A percentile compares a stretch with the other conserved stretches of the same genome.
These are phyloP conservation scores for Rapana venosa DNA, from an alignment of 2,888 invertebrate genomes.

Conservation along the genomic window DNA sequence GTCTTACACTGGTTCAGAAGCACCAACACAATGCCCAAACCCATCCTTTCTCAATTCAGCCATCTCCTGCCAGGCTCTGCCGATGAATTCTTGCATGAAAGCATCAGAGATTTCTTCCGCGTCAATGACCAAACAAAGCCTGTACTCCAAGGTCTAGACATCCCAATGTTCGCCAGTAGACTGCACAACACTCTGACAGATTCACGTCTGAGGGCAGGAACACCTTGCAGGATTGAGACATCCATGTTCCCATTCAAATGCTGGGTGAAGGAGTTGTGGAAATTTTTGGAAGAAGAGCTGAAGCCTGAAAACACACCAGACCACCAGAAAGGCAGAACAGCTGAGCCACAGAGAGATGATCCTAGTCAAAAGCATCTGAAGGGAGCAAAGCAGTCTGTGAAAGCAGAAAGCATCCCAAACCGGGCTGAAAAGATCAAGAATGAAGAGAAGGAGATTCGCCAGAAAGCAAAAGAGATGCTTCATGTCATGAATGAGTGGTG, in stretches of 20 bases:
- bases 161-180: conserved; percentile 10
- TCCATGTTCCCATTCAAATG: background rate
- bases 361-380: too few relatives aligned
- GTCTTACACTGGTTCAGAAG: conserved; percentile 52
- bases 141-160: conserved; percentile 18
- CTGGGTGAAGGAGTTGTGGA: conserved; percentile 18
- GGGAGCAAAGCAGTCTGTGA: too few relatives aligned
- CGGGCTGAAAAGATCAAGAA: background rate
- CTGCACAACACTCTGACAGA: conserved; percentile 16
- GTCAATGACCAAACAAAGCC: background rate
- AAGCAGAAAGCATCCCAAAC: too few relatives aligned
- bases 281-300: conserved; percentile 12
- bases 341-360: background rate
- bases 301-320: background rate
- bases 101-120: background rate
- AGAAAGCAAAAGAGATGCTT: background rate
- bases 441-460: background rate
- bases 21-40: conserved; percentile 19
- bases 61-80: conserved; percentile 41
- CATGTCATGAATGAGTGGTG: conserved; percentile 22
- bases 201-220: background rate
- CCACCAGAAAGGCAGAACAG: background rate
- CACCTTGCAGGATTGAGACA: background rate
- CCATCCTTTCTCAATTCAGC: conserved; percentile 46
- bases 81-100: conserved; percentile 29